Percentiles rank a stretch among this genome's conserved stretches.
Evolutionary conservation across 2,888 invertebrate genomes (phyloP).

Genomic region (Eretmocerus hayati): DNA sequence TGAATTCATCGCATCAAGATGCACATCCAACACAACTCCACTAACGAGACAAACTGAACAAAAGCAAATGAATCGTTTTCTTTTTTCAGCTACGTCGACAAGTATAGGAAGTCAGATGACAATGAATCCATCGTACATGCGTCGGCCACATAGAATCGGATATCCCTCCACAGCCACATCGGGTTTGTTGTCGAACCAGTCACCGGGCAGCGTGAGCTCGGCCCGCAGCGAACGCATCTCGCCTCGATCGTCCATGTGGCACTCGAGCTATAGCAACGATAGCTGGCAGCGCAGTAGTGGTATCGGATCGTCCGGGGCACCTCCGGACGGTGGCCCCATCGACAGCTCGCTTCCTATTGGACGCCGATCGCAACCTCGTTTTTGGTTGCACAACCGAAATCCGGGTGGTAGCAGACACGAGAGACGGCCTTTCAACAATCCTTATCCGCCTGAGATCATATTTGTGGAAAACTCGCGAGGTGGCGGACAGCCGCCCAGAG

Average conservation of each 20-base stretch:
- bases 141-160: constrained; percentile 13
- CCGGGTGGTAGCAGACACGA: constrained; percentile 5
- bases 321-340: neutral
- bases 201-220: neutral
- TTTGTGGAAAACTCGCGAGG: constrained; percentile 11
- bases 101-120: constrained; percentile 14
- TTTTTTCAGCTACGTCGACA: constrained; percentile 11
- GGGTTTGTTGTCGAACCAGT: constrained; percentile 16
- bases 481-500: constrained; percentile 2
- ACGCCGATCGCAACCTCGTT: constrained; percentile 8
- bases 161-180: constrained; percentile 21
- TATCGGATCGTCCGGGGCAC: neutral
- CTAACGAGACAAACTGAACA: too few species aligned
- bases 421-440: constrained; percentile 14
- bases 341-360: neutral
- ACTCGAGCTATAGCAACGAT: constrained; percentile 15
- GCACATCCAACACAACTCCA: too few species aligned
- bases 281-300: constrained; percentile 10
- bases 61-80: too few species aligned
- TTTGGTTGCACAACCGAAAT: constrained; percentile 13
- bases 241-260: constrained; percentile 20
- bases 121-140: constrained; percentile 14
- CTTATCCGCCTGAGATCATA: constrained; percentile 15
- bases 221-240: constrained; percentile 11
- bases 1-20: too few species aligned